These are phyloP conservation scores for Latrodectus elegans DNA, from an alignment of 2,888 invertebrate species.

Conservation along the genomic window DNA sequence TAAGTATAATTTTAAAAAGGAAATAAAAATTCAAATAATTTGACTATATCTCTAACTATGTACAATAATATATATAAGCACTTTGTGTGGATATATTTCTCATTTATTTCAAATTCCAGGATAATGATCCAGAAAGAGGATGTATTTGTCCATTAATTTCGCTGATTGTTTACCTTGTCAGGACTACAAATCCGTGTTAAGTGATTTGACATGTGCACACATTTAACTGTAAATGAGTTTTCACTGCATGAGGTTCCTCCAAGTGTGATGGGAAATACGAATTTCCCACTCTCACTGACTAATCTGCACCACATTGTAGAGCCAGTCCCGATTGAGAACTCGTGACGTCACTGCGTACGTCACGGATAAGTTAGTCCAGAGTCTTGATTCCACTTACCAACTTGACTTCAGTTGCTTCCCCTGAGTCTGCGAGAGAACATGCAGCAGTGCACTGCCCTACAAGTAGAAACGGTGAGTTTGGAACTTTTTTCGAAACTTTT, in stretches of 20 bases:
- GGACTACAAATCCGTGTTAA: no score
- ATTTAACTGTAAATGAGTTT: no score
- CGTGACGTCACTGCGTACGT: constrained; percentile 56
- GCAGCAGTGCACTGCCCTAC: constrained; percentile 46
- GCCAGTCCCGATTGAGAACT: constrained; percentile 62
- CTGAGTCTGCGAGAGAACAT: constrained; percentile 44
- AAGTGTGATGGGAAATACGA: background rate
- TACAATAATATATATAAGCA: no score
- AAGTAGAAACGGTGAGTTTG: constrained; percentile 54
- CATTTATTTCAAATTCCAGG: no score
- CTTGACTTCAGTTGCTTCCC: constrained; percentile 42
- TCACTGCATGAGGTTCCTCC: background rate
- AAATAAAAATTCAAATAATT: no score
- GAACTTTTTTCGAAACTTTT: background rate
- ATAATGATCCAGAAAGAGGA: no score
- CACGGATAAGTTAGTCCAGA: constrained; percentile 39
- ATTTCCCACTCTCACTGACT: constrained; percentile 55
- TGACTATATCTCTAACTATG: no score
- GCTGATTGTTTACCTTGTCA: no score
- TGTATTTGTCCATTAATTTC: no score
- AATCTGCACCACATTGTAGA: constrained; percentile 31
- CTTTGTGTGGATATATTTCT: no score
- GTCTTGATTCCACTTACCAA: constrained; percentile 49
- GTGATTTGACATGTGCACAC: no score
- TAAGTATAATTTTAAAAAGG: no score